Percentiles rank a stretch among this genome's conserved stretches.
Conservation (phyloP, 1,140 invertebrate species). For the Tachypleus tridentatus region DNA sequence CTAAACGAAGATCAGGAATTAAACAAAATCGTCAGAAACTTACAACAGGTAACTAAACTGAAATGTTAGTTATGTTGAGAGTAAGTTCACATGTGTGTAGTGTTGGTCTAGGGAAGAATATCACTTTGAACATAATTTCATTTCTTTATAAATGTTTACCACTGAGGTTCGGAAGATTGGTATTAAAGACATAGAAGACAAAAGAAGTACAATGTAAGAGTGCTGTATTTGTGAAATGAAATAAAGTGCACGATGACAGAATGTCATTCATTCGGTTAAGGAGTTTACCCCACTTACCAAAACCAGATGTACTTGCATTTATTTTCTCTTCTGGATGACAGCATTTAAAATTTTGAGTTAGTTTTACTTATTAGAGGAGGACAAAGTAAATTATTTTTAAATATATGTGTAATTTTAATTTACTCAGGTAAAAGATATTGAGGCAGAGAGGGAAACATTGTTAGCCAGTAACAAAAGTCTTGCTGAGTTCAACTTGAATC, state of each 20-base stretch:
- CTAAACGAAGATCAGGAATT: slow-evolving; percentile 69
- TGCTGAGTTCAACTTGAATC: slow-evolving; percentile 72
- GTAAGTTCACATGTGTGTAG: too few species aligned
- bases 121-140: too few species aligned
- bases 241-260: too few species aligned
- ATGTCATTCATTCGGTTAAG: too few species aligned
- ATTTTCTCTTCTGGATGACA: slow-evolving; percentile 1
- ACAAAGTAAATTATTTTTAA: slow-evolving; percentile 6
- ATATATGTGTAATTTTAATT: slow-evolving; percentile 21
- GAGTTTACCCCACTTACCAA: background rate
- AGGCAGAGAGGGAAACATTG: slow-evolving; percentile 67
- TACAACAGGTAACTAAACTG: slow-evolving; percentile 52
- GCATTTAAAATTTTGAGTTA: background rate
- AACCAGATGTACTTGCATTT: background rate
- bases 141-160: too few species aligned
- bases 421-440: slow-evolving; percentile 58
- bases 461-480: slow-evolving; percentile 71
- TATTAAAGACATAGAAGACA: too few species aligned
- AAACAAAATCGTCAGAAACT: slow-evolving; percentile 59
- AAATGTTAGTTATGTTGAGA: background rate
- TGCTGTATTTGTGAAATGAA: too few species aligned
- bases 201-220: too few species aligned
- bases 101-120: too few species aligned
- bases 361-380: slow-evolving; percentile 5
- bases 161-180: too few species aligned